Base-by-base conservation (phyloP, 23 tunicate genomes). In the Clavelina lepadiformis region DNA sequence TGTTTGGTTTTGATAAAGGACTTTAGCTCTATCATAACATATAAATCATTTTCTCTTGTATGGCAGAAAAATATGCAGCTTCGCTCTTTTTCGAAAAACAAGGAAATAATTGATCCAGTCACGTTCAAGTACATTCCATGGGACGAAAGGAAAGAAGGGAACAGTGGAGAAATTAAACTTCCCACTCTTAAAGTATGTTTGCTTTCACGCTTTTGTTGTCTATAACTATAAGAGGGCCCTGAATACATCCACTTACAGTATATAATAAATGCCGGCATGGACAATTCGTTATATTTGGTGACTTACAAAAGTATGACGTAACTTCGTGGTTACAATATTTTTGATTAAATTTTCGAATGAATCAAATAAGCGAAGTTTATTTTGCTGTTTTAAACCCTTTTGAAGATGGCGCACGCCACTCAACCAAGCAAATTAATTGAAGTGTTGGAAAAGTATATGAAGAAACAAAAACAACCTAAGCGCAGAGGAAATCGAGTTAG, bases 91-190 rank as follows among this genome's bases (percentile, higher is more conserved):
- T 28, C 3, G 26, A 74, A 74, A 58, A 56, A 44, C 18, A 35
- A 59, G 1, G 56, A 57, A 30, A 64, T 86, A 28, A 55, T 86
- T 44, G 95, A 86, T 57, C 95, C 95, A 2, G 75, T 79, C 0
- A 86, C 95, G 2, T 86, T 44, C 30, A 62, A 82, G 58, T 86
- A 86, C 56, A 58, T 86, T 52, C 95, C 95, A 20, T 68, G 74
- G 72, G 74, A 77, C 18, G 85, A 86, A 71, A 64, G 95, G 58
- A 66, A 7, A 11, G 56, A 58, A 3, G 46, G 20, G 4, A 33
- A 38, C 18, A 58, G 63, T 27, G 69, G 75, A 28, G 58, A 50
- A 11, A 44, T 71, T 0, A 77, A 60, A 61, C 79, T 86, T 22
- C 95, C 95, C 5, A 37, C 50, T 22, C 22, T 86, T 25, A 86